Percentiles rank a stretch among this genome's conserved stretches.
These are phyloP conservation scores for Piaya cayana DNA, from an alignment of 2,113 vertebrate genomes.

Conservation along the genomic window DNA sequence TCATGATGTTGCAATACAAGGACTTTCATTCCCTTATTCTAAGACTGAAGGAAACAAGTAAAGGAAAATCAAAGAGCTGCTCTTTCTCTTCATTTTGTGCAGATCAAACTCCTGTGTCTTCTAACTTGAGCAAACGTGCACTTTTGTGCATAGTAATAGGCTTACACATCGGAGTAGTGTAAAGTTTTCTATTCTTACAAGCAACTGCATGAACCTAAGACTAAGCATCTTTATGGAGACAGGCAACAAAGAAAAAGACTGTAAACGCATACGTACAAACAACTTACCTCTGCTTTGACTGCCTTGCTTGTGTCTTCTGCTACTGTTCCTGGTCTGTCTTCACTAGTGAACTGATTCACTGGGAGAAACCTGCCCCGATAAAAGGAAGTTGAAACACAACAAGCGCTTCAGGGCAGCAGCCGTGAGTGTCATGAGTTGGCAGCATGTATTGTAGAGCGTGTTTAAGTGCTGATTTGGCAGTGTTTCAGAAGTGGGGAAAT, in stretches of 20 bases:
- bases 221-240: neutral
- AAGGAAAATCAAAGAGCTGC: neutral
- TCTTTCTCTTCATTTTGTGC: neutral
- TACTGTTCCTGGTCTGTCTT: neutral
- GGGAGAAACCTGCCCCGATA: neutral
- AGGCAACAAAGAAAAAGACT: neutral
- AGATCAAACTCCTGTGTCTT: neutral
- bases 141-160: neutral
- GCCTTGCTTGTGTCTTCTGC: neutral
- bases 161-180: neutral
- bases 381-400: conserved; percentile 47
- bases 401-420: conserved; percentile 10
- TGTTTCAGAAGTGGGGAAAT: conserved; percentile 19
- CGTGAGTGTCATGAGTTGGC: conserved; percentile 27
- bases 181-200: neutral
- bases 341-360: conserved; percentile 46
- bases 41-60: neutral
- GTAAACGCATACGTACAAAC: neutral
- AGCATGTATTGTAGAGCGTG: neutral
- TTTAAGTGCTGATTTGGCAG: conserved; percentile 14
- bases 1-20: neutral
- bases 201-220: neutral
- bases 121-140: neutral
- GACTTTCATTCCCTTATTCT: neutral
- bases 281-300: conserved; percentile 13